Evolutionary conservation across 2,797 vertebrate genomes (phyloP), one percentile per base, ranked within the genome.

Genomic region (Hoplostethus mediterraneus): DNA sequence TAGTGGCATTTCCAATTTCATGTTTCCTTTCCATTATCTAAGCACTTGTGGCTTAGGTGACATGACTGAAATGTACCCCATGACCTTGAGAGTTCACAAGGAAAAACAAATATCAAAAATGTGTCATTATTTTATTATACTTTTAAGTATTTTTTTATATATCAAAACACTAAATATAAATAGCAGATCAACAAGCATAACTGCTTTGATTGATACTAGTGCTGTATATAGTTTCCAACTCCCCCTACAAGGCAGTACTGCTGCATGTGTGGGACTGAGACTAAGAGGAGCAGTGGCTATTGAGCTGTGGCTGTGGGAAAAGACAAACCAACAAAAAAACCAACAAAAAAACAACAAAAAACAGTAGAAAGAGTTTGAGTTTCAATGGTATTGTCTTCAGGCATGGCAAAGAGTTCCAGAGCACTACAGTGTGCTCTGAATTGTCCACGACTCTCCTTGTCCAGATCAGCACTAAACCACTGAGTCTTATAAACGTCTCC

Each of bases 151-250:
- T 42, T 85, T 21, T 81, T 80, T 75, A 90, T 84, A 83, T 92
- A 92, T 92, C 84, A 90, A 92, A 92, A 92, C 65, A 67, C 87
- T 86, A 85, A 77, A 85, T 88, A 84, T 69, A 69, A 87, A 86
- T 36, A 63, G 54, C 69, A 77, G 36, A 73, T 69, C 82, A 91
- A 90, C 21, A 77, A 84, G 82, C 76, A 52, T 74, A 75, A 67
- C 38, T 76, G 59, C 47, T 36, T 21, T 49, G 12, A 12, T 48
- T 67, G 56, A 58, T 55, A 36, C 77, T 89, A 87, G 60, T 77
- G 65, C 63, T 75, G 70, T 67, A 69, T 63, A 79, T 30, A 66
- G 36, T 10, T 65, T 58, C 75, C 62, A 68, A 36, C 44, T 72
- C 68, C 61, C 31, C 72, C 62, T 90, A 88, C 67, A 83, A 68